Percentiles rank a stretch among this genome's conserved stretches.
These are phyloP conservation scores for Aphelocoma coerulescens DNA, from an alignment of 2,113 vertebrate genomes.

Conservation along the genomic window DNA sequence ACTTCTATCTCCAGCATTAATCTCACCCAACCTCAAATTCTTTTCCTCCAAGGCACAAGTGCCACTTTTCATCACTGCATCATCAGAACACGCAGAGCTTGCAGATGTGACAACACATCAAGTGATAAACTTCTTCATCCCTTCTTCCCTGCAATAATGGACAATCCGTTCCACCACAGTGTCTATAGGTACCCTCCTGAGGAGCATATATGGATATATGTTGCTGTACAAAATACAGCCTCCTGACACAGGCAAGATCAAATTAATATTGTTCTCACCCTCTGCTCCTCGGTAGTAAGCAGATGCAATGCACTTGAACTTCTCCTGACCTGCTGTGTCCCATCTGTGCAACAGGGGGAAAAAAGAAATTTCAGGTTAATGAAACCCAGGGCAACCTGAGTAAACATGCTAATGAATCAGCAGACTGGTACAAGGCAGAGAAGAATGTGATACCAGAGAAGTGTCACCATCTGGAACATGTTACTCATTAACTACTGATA, in stretches of 20 bases:
- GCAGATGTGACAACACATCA: neutral
- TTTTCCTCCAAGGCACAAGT: neutral
- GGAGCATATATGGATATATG: neutral
- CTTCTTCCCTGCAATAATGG: neutral
- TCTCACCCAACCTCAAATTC: neutral
- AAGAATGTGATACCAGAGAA: conserved; percentile 36
- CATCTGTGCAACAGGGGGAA: conserved; percentile 71
- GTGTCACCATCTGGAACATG: conserved; percentile 38
- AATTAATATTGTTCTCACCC: conserved; percentile 68
- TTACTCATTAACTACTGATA: conserved; percentile 22
- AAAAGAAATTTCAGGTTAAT: conserved; percentile 19
- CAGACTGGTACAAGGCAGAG: neutral
- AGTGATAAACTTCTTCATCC: neutral
- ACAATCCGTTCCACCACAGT: neutral
- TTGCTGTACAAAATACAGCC: neutral
- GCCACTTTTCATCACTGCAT: neutral
- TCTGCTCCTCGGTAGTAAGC: conserved; percentile 91
- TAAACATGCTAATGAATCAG: conserved; percentile 39
- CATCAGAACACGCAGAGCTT: neutral
- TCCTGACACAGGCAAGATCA: neutral
- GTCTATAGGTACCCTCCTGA: neutral
- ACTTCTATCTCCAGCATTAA: neutral
- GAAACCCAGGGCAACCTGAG: conserved; percentile 5
- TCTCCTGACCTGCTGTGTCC: conserved; percentile 95
- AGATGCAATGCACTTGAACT: conserved; percentile 93